Evolutionary conservation across 2,888 invertebrate genomes (phyloP), one percentile per base, ranked within the genome.

Genomic region (Ceratothoa steindachneri): DNA sequence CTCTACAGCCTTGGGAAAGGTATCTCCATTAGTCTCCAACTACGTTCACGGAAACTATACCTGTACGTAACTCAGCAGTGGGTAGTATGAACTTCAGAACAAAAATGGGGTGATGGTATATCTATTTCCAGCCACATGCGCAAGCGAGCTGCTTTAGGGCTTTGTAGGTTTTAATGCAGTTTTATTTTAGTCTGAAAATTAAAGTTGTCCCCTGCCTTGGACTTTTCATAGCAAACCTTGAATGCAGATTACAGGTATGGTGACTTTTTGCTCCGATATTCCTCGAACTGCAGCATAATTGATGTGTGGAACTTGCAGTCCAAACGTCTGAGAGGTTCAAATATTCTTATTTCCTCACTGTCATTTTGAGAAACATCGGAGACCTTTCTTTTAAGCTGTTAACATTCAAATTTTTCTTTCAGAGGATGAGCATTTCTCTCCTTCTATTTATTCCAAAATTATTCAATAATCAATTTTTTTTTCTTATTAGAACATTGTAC

Each of bases 31-130:
- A 84, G 90, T 93, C 84, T 88, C 91, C 80, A 88, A 90, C 73
- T 93, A 89, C 86, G 91, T 92, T 81, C 92, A 93, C 85, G 93
- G 93, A 84, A 93, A 90, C 85, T 95, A 93, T 83, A 94, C 95
- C 85, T 95, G 95, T 95, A 89, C 87, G 78, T 78, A 78, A 78
- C 75, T 75, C 75, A 69, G 69, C 75, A 60, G n/a, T 60, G 60
- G 60, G 60, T 60, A 60, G 60, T 60, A 60, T 60, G 9, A 60
- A 22, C 27, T 60, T n/a, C 22, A 22, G 60, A 7, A 2, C 24
- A 60, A 24, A n/a, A n/a, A n/a, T n/a, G n/a, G n/a, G n/a, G n/a
- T n/a, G 60, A 2, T 12, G 60, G 60, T 1, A 24, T n/a, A 24
- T 12, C 60, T 60, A 24, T 60, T 60, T 60, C 24, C 2, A 60